Percentiles rank a stretch among this genome's conserved stretches.
These are phyloP conservation scores for Mastigias papua DNA, from an alignment of 30 jellyfish, hydroid and myxozoan species.

Conservation along the genomic window DNA sequence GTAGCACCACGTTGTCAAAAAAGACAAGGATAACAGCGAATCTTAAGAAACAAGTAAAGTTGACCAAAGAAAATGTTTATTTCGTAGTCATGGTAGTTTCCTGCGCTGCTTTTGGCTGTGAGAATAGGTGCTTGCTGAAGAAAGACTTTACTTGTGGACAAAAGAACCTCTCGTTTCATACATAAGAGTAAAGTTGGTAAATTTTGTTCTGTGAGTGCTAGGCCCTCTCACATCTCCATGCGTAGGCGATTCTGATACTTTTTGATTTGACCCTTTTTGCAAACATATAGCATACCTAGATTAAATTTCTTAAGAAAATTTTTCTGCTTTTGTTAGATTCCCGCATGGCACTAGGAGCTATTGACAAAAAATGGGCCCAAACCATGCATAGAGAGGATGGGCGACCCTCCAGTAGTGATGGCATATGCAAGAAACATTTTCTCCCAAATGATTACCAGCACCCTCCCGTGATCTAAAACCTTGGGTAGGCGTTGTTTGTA, in stretches of 20 bases:
- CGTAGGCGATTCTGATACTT: background rate
- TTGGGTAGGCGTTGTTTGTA: background rate
- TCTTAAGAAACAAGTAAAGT: too few relatives aligned
- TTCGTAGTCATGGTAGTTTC: slow-evolving; percentile 44
- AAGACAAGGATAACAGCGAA: too few relatives aligned
- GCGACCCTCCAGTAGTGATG: slow-evolving; percentile 4
- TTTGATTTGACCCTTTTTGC: background rate
- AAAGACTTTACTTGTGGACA: slow-evolving; percentile 33
- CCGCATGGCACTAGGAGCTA: slow-evolving; percentile 18
- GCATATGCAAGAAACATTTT: slow-evolving; percentile 6
- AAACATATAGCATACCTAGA: background rate
- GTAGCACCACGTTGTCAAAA: too few relatives aligned
- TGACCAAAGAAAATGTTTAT: too few relatives aligned
- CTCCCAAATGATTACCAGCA: slow-evolving; percentile 16
- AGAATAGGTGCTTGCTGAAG: slow-evolving; percentile 17
- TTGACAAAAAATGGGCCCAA: slow-evolving; percentile 24
- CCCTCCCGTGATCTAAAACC: background rate
- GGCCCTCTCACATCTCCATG: background rate
- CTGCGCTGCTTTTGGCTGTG: slow-evolving; percentile 51
- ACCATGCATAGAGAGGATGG: slow-evolving; percentile 45
- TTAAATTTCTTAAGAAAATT: background rate
- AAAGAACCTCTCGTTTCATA: slow-evolving; percentile 14
- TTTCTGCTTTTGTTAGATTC: background rate
- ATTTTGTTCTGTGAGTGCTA: background rate
- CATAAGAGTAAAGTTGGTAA: background rate